A percentile compares a stretch with the other conserved stretches of the same genome.
These are phyloP conservation scores for Galemys pyrenaicus DNA, from an alignment of 2,113 vertebrate genomes.

Conservation along the genomic window DNA sequence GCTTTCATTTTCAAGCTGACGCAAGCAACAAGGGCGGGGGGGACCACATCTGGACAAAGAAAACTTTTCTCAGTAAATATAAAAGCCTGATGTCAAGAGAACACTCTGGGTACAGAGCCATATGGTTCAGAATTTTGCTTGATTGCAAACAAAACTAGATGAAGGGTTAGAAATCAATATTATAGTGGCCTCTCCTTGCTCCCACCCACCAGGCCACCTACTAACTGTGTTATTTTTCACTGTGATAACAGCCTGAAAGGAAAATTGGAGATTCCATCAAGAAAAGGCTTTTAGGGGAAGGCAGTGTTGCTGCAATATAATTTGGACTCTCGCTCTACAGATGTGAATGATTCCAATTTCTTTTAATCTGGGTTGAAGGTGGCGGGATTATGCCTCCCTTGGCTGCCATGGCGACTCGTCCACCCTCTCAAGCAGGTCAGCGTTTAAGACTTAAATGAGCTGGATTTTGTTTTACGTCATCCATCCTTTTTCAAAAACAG, in stretches of 20 bases:
- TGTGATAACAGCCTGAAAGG: background rate
- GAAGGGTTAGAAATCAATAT: background rate
- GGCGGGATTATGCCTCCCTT: background rate
- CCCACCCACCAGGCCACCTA: background rate
- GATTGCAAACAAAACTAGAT: background rate
- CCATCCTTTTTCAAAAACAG: background rate
- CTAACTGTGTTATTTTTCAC: constrained; percentile 35
- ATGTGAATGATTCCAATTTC: background rate
- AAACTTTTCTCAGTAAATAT: background rate
- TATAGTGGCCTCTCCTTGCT: background rate
- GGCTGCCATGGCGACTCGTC: background rate
- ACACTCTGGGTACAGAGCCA: background rate
- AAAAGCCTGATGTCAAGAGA: background rate
- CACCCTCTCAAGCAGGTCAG: background rate
- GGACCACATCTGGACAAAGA: background rate
- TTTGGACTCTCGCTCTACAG: background rate
- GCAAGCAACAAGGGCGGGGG: background rate
- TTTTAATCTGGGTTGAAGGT: background rate
- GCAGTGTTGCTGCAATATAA: background rate
- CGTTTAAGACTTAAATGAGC: background rate
- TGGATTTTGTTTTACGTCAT: background rate
- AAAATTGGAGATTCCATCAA: constrained; percentile 10
- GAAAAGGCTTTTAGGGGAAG: constrained; percentile 39
- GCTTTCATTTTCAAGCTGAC: background rate
- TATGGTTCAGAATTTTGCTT: background rate